Percentiles rank a stretch among this genome's conserved stretches.
phyloP scores from a whole-genome alignment of 2,113 vertebrate genomes.

The Cyprinodon brontotheroides region DNA sequence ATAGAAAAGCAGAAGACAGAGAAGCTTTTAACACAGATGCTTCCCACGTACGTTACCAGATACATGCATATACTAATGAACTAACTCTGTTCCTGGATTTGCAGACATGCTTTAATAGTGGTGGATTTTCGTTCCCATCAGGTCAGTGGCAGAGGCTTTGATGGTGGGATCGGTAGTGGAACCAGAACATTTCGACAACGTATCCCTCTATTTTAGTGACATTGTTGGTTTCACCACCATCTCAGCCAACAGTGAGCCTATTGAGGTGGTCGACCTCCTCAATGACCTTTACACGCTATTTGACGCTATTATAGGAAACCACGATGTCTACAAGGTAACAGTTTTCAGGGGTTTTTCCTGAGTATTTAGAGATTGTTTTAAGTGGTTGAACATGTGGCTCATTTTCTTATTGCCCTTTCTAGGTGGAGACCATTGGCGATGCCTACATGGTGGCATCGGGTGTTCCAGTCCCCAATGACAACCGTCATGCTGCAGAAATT shows the following conservation, averaged over 20 bases:
- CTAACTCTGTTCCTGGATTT: background rate
- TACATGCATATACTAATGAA: background rate
- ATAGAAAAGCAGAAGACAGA: slow-evolving; percentile 86
- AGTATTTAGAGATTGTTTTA: background rate
- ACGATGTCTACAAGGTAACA: slow-evolving; percentile 84
- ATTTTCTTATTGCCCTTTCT: background rate
- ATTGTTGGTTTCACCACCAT: slow-evolving; percentile 85
- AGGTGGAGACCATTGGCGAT: slow-evolving; percentile 86
- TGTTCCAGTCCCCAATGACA: slow-evolving; percentile 76
- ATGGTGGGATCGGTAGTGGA: slow-evolving; percentile 77
- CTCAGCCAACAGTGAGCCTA: slow-evolving; percentile 84
- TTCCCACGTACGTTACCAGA: slow-evolving; percentile 74
- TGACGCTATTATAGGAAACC: slow-evolving; percentile 82
- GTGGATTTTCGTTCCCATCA: slow-evolving; percentile 20
- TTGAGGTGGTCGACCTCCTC: slow-evolving; percentile 85
- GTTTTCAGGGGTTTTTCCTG: background rate
- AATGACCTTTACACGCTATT: slow-evolving; percentile 85
- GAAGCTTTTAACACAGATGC: slow-evolving; percentile 83
- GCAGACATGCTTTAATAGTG: background rate
- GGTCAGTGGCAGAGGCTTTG: slow-evolving; percentile 81
- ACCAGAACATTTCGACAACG: slow-evolving; percentile 81
- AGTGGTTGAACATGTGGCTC: background rate
- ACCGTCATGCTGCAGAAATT: slow-evolving; percentile 81
- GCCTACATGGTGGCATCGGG: slow-evolving; percentile 86
- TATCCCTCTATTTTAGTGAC: slow-evolving; percentile 85